Percentiles rank a stretch among this genome's conserved stretches.
Evolutionary conservation across 2,888 invertebrate genomes (phyloP).

Genomic region (Pristionchus exspectatus): DNA sequence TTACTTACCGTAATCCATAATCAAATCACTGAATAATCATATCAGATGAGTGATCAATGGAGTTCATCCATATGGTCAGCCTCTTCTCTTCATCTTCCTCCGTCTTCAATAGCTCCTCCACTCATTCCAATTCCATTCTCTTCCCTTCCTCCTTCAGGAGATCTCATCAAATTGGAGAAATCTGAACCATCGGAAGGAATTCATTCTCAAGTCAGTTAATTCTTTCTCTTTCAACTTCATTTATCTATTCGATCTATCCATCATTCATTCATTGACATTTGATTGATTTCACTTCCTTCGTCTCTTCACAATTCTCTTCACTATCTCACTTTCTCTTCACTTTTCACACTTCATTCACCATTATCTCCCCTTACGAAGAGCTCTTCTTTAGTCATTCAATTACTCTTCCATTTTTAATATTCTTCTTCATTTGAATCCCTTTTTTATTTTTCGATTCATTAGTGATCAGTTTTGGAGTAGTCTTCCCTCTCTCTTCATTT

Average conservation of each 20-base stretch:
- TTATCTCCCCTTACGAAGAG: neutral
- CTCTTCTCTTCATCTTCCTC: neutral
- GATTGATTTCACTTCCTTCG: slow-evolving; percentile 41
- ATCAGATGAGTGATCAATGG: slow-evolving; percentile 10
- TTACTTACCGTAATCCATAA: neutral
- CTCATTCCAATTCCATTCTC: slow-evolving; percentile 33
- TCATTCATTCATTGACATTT: slow-evolving; percentile 45
- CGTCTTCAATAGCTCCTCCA: neutral
- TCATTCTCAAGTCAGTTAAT: neutral
- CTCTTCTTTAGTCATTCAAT: neutral
- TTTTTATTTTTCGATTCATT: neutral
- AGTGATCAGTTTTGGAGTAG: neutral
- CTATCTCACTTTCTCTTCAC: neutral
- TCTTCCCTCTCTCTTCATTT: neutral
- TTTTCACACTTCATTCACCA: slow-evolving; percentile 3
- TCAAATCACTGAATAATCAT: neutral
- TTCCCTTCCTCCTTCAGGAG: slow-evolving; percentile 1
- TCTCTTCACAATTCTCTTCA: slow-evolving; percentile 11
- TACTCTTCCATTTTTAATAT: neutral
- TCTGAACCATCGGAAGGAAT: neutral
- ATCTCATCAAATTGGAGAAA: slow-evolving; percentile 51
- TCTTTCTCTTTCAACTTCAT: neutral
- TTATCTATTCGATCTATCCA: slow-evolving; percentile 6
- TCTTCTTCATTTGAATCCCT: slow-evolving; percentile 18
- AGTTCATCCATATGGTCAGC: neutral